Conservation (phyloP, 2,888 invertebrate species). For the Dioctria rufipes region DNA sequence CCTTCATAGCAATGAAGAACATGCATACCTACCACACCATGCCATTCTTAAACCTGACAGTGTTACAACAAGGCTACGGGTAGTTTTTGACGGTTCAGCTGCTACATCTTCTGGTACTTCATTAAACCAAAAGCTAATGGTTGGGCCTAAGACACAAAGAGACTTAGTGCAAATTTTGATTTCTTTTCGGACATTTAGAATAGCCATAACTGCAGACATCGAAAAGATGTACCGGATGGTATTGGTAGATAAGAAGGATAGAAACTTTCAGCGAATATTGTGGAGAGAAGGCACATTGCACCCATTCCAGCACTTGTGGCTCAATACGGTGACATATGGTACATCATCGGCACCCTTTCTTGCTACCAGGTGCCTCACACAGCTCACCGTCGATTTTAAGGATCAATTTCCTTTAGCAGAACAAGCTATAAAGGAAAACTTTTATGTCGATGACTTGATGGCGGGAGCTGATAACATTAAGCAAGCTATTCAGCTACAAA, state of each 20-base stretch:
- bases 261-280: neutral
- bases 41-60: no score
- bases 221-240: slow-evolving; percentile 40
- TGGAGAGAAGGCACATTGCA: no score
- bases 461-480: slow-evolving; percentile 21
- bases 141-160: neutral
- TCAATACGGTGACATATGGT: slow-evolving; percentile 34
- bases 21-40: no score
- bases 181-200: neutral
- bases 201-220: slow-evolving; percentile 19
- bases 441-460: slow-evolving; percentile 54
- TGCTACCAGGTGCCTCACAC: slow-evolving; percentile 3
- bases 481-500: neutral
- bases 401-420: slow-evolving; percentile 43
- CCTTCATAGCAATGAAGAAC: no score
- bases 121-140: neutral
- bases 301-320: neutral
- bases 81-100: no score
- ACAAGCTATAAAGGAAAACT: neutral
- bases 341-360: slow-evolving; percentile 38
- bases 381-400: neutral
- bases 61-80: no score
- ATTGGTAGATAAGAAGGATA: neutral
- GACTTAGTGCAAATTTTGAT: neutral
- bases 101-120: no score